Evolutionary conservation across 1,140 invertebrate species (phyloP), one percentile per base, ranked within the genome.

Genomic region (Pseudomyrmex concolor): DNA sequence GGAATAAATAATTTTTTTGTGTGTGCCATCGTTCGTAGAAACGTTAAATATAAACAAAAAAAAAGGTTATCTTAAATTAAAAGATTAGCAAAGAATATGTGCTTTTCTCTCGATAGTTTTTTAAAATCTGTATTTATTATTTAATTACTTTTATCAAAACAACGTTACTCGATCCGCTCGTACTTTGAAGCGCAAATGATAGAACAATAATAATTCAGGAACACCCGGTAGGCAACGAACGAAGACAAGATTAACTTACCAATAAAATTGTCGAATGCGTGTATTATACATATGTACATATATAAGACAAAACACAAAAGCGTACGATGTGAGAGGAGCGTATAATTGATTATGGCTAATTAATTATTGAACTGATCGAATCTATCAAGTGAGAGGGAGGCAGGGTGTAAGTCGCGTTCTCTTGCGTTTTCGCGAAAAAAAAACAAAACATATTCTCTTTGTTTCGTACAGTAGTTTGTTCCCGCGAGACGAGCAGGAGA

Each of bases 201-300:
- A 7, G 5, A 7, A 34, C 0, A 0, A 34, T 34, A 34, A 34
- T 34, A 83, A 85, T 83, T 84, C 80, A 71, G 50, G 66, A 87
- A 84, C 89, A 85, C 84, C 86, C 89, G 86, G 89, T 87, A 78
- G 67, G 67, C 86, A 83, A 45, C 70, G 64, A 70, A 68, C 51
- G 22, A 66, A 50, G 87, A 89, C 88, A 86, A 90, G 90, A 90
- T 91, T 91, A 91, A 91, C 86, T 91, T 91, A 90, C 71, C 82
- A 73, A 74, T 84, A 71, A 34, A 34, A 34, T 34, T 84, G 62
- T 60, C 85, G 85, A 80, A 91, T 84, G 84, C 87, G 86, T 86
- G 76, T 89, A 90, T 89, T 92, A 93, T 93, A 93, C 92, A 93
- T 92, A 92, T 92, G 88, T 93, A 91, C 91, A 78, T 78, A 34